Conservation (phyloP, 2,888 invertebrate genomes). For the Dioctria linearis region DNA sequence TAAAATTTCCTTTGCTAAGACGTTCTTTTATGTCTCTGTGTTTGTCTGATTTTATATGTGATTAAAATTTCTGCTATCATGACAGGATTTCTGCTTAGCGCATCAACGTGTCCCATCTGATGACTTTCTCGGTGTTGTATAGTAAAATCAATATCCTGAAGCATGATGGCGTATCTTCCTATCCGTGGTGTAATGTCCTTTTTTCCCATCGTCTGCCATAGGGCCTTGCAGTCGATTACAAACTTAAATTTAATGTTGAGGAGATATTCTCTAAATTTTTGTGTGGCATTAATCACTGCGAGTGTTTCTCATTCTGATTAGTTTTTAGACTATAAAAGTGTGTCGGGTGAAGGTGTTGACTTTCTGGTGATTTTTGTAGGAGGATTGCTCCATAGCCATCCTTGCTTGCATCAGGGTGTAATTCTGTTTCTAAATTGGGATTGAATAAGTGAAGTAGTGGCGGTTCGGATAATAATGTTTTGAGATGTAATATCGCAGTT, state of each 20-base stretch:
- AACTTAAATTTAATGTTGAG: slow-evolving; percentile 59
- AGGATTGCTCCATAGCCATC: too few species aligned
- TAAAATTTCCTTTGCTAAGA: background rate
- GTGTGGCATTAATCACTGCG: slow-evolving; percentile 61
- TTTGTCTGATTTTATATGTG: background rate
- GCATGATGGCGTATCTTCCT: background rate
- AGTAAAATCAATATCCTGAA: background rate
- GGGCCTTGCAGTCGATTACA: slow-evolving; percentile 59
- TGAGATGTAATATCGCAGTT: too few species aligned
- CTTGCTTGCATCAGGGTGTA: too few species aligned
- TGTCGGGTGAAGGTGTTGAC: too few species aligned
- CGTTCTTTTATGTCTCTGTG: background rate
- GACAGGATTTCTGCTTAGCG: background rate
- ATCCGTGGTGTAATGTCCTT: background rate
- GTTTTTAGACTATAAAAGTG: slow-evolving; percentile 58
- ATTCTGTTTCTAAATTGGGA: too few species aligned
- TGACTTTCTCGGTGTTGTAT: background rate
- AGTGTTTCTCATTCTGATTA: slow-evolving; percentile 62
- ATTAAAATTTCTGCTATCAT: background rate
- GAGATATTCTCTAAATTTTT: slow-evolving; percentile 60
- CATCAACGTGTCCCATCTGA: background rate
- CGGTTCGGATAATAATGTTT: too few species aligned
- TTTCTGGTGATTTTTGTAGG: too few species aligned
- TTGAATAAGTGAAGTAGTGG: too few species aligned
- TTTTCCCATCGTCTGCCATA: background rate